Evolutionary conservation across 2,888 invertebrate genomes (phyloP).

Genomic region (Synanthedon tipuliformis): DNA sequence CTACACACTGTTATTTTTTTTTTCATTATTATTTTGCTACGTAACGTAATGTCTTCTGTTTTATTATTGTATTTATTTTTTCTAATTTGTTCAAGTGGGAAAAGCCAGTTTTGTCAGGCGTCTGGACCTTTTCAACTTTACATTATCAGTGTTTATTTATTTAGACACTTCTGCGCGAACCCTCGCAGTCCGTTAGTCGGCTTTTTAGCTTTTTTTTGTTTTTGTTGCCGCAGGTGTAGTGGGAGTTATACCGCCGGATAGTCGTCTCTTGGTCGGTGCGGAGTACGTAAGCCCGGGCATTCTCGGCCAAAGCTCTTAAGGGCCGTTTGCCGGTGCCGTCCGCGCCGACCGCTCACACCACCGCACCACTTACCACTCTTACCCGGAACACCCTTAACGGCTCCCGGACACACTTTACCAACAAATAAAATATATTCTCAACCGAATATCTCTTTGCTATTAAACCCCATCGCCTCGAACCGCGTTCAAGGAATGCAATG

Average conservation of each 20-base stretch:
- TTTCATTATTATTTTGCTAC: slow-evolving; percentile 24
- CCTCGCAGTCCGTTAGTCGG: slow-evolving; percentile 43
- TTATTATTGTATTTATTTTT: background rate
- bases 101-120: background rate
- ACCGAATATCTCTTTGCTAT: slow-evolving; percentile 59
- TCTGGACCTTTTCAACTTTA: background rate
- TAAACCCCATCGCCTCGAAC: slow-evolving; percentile 43
- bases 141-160: slow-evolving; percentile 35
- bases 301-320: slow-evolving; percentile 65
- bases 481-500: slow-evolving; percentile 62
- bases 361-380: slow-evolving; percentile 36
- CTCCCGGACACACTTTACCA: slow-evolving; percentile 53
- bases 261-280: slow-evolving; percentile 72
- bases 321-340: slow-evolving; percentile 17
- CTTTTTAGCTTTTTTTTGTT: slow-evolving; percentile 58
- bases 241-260: slow-evolving; percentile 74
- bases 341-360: slow-evolving; percentile 23
- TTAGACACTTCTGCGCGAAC: slow-evolving; percentile 40
- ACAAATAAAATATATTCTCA: slow-evolving; percentile 58
- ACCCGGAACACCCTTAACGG: slow-evolving; percentile 53
- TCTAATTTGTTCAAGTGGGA: background rate
- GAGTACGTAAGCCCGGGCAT: slow-evolving; percentile 69
- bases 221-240: slow-evolving; percentile 73
- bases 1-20: slow-evolving; percentile 32
- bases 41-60: background rate